Conservation (phyloP, 2,888 invertebrate species). For the Microchrysa polita region DNA sequence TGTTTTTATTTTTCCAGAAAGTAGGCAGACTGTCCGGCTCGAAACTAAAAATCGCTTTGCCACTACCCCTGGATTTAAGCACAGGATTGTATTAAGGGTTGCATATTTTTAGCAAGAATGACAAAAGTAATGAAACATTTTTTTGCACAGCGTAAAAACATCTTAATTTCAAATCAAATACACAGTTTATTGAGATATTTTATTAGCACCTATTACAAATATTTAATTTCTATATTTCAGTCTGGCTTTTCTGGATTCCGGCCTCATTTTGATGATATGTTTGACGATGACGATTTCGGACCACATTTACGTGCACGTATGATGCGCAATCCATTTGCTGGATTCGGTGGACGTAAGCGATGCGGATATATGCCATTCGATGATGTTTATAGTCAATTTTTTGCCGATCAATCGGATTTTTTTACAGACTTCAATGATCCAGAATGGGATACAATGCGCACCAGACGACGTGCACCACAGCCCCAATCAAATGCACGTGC, state of each 20-base stretch:
- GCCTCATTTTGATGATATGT: slow-evolving; percentile 59
- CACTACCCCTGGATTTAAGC: too few relatives aligned
- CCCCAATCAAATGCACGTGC: slow-evolving; percentile 32
- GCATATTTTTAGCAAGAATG: too few relatives aligned
- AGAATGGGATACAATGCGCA: slow-evolving; percentile 46
- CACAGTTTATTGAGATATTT: too few relatives aligned
- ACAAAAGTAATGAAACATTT: too few relatives aligned
- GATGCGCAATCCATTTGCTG: slow-evolving; percentile 61
- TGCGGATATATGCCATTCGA: slow-evolving; percentile 58
- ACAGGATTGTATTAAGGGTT: too few relatives aligned
- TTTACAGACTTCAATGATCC: slow-evolving; percentile 59
- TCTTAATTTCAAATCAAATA: too few relatives aligned
- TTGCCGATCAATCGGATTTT: slow-evolving; percentile 61
- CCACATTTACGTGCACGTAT: slow-evolving; percentile 61
- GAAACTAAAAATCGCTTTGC: too few relatives aligned
- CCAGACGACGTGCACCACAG: slow-evolving; percentile 54
- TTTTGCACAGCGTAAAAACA: too few relatives aligned
- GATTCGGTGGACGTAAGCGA: slow-evolving; percentile 62
- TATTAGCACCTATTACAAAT: too few relatives aligned
- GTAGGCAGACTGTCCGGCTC: too few relatives aligned
- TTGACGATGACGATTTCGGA: slow-evolving; percentile 59
- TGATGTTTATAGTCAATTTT: slow-evolving; percentile 57
- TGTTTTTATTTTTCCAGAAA: too few relatives aligned
- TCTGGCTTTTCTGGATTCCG: slow-evolving; percentile 59
- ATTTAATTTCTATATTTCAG: slow-evolving; percentile 56